These are phyloP conservation scores for Zapornia atra DNA, from an alignment of 2,113 vertebrate species.

Conservation along the genomic window DNA sequence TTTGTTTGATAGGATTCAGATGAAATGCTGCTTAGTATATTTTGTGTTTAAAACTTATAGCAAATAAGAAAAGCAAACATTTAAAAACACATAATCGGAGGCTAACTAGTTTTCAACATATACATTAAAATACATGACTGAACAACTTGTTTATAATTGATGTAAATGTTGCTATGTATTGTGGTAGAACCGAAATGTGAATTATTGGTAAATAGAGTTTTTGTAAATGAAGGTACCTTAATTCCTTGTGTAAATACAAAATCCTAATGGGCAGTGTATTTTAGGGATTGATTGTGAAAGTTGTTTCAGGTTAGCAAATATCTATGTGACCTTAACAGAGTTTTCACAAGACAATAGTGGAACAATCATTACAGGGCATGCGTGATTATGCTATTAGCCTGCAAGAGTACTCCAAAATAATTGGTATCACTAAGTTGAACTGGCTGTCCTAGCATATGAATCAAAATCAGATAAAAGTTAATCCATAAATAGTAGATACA, in stretches of 20 bases:
- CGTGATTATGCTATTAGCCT: not conserved
- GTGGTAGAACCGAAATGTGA: not conserved
- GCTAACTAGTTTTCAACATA: conserved; percentile 48
- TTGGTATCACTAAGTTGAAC: not conserved
- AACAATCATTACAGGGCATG: not conserved
- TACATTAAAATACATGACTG: not conserved
- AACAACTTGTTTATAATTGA: conserved; percentile 8
- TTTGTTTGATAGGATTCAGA: conserved; percentile 74
- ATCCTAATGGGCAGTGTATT: not conserved
- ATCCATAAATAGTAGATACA: not conserved
- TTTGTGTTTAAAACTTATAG: conserved; percentile 75
- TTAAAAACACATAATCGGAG: conserved; percentile 52
- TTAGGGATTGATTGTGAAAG: not conserved
- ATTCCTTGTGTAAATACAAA: not conserved
- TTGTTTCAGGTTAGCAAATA: not conserved
- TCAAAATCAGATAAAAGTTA: not conserved
- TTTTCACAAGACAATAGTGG: not conserved
- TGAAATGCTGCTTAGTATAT: conserved; percentile 71
- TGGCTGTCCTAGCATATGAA: not conserved
- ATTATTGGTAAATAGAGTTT: not conserved
- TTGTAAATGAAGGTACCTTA: not conserved
- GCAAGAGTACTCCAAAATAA: not conserved
- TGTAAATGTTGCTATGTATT: not conserved
- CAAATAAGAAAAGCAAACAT: conserved; percentile 60
- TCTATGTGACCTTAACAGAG: not conserved